Base-by-base conservation (phyloP, 2,888 invertebrate species). In the Spodoptera picta region DNA sequence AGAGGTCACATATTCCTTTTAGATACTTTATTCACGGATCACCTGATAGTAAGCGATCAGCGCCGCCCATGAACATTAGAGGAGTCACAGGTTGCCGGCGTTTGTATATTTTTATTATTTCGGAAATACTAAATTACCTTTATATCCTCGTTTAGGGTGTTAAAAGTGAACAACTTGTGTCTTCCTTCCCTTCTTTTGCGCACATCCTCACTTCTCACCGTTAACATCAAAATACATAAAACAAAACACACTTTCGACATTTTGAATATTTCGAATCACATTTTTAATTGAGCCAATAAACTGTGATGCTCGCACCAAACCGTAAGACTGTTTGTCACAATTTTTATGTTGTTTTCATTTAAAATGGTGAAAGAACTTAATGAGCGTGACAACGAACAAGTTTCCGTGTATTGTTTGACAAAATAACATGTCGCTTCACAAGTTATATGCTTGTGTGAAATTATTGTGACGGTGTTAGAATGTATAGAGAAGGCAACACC, bases 141-240 rank as follows among this genome's bases (percentile, higher is more conserved):
- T 50, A 96, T 91, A 71, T 95, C 95, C 11, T 95, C 93, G 12
- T 95, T 90, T 1, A 82, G 51, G 0, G 95, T 92, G 75, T 96
- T 93, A 75, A 96, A 96, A 2, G 95, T 92, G 54, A 96, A 87
- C 47, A 96, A 89, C 69, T 94, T 93, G 55, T 89, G 84, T 55
- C 91, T 83, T 5, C 75, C 69, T 60, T 64, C 74, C 7, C 57
- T 67, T 42, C 60, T 80, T 23, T 63, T 69, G 50, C 77, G 72
- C 62, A 65, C 73, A 71, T 75, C 80, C 47, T 83, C 85, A 81
- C 86, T 65, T 3, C 70, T 73, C 50, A 83, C 87, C 27, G 79
- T 67, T 46, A 79, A 60, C 10, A 80, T 56, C 41, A 80, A 63
- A 54, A 79, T 76, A 72, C 60, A 82, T 59, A 85, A 56, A 52